These are phyloP conservation scores for Philypnodon macrostomus DNA, from an alignment of 2,797 vertebrate species.

Conservation along the genomic window DNA sequence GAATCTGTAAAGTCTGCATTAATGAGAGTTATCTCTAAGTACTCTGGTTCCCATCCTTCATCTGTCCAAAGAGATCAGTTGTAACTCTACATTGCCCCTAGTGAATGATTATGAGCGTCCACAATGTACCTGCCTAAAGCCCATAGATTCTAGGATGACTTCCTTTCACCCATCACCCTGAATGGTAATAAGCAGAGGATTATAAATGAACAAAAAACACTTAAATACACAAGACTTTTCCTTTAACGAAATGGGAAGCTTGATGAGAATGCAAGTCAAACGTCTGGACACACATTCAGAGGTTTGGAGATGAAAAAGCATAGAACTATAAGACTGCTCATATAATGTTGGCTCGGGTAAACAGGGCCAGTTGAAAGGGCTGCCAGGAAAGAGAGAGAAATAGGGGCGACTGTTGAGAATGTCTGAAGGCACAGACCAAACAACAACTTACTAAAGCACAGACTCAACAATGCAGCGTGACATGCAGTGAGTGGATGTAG, in stretches of 20 bases:
- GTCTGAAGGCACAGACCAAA: conserved; percentile 4
- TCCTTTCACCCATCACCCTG: too few species aligned
- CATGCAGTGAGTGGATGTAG: background rate
- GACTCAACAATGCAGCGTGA: background rate
- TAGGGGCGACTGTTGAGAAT: background rate
- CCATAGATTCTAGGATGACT: too few species aligned
- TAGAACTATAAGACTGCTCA: background rate
- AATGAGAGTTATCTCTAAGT: too few species aligned
- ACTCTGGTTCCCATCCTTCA: too few species aligned
- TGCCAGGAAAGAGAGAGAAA: conserved; percentile 1
- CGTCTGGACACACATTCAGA: background rate
- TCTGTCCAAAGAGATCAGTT: too few species aligned
- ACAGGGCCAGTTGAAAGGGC: background rate
- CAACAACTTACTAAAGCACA: conserved; percentile 5
- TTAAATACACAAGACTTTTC: background rate
- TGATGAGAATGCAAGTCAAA: background rate
- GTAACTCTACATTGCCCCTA: too few species aligned
- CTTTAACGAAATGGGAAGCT: background rate
- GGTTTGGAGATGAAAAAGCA: background rate
- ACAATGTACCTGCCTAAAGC: too few species aligned
- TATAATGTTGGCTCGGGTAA: background rate
- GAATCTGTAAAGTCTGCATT: too few species aligned
- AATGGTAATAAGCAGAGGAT: background rate
- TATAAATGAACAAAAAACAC: background rate
- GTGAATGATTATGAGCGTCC: too few species aligned